A percentile compares a stretch with the other conserved stretches of the same genome.
Conservation (phyloP, 2,888 invertebrate species). For the Bhutanitis thaidina region DNA sequence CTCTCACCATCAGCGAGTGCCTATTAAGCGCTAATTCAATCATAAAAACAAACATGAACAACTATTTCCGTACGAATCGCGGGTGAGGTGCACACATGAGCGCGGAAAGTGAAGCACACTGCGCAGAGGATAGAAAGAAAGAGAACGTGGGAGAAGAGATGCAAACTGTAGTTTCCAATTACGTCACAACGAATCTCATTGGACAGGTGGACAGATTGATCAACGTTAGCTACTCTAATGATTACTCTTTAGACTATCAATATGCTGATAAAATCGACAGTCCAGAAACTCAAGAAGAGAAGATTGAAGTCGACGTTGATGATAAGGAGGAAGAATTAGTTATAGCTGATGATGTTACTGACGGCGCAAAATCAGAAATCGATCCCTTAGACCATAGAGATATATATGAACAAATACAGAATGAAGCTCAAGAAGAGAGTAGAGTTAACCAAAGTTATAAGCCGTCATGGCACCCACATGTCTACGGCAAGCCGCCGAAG, state of each 20-base stretch:
- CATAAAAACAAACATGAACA: slow-evolving; percentile 74
- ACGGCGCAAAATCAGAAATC: slow-evolving; percentile 25
- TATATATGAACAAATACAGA: slow-evolving; percentile 28
- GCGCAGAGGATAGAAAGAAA: slow-evolving; percentile 27
- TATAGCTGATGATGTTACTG: slow-evolving; percentile 39
- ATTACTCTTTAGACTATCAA: slow-evolving; percentile 30
- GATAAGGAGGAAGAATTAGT: slow-evolving; percentile 51
- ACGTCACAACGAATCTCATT: slow-evolving; percentile 48
- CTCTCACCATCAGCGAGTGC: slow-evolving; percentile 45
- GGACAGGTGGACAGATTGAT: slow-evolving; percentile 44
- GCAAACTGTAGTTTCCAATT: slow-evolving; percentile 64
- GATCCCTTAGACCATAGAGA: slow-evolving; percentile 21
- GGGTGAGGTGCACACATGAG: slow-evolving; percentile 59
- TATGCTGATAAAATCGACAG: slow-evolving; percentile 39
- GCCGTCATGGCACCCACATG: slow-evolving; percentile 92
- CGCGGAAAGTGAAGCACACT: slow-evolving; percentile 39
- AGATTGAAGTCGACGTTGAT: slow-evolving; percentile 50
- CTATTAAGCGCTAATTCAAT: slow-evolving; percentile 67
- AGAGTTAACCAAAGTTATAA: slow-evolving; percentile 37
- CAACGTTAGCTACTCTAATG: slow-evolving; percentile 33
- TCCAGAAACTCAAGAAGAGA: slow-evolving; percentile 43
- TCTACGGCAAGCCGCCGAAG: slow-evolving; percentile 90
- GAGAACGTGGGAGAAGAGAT: slow-evolving; percentile 45
- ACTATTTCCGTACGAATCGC: slow-evolving; percentile 56
- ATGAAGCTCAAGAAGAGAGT: slow-evolving; percentile 25